phyloP scores from a whole-genome alignment of 2,113 vertebrate genomes.

The Acrocephalus arundinaceus region DNA sequence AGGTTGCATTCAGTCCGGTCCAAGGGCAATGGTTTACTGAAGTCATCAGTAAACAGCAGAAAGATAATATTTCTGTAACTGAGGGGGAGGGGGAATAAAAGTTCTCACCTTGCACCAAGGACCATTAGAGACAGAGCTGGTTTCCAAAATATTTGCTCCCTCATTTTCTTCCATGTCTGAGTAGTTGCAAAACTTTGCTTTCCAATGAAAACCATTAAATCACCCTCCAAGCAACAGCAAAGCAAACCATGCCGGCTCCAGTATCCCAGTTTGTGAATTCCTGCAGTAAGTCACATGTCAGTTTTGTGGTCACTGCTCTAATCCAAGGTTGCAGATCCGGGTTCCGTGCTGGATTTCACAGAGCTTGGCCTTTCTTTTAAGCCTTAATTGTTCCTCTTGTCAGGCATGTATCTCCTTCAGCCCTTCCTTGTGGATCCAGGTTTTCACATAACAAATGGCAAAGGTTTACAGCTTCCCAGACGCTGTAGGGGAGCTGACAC shows the following conservation, averaged over 20 bases:
- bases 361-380: background rate
- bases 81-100: background rate
- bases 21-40: background rate
- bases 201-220: slow-evolving; percentile 47
- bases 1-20: background rate
- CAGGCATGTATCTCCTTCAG: background rate
- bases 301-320: slow-evolving; percentile 2
- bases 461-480: background rate
- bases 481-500: background rate
- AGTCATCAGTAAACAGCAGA: slow-evolving; percentile 19
- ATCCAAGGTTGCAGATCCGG: slow-evolving; percentile 21
- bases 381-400: background rate
- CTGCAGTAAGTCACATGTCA: background rate
- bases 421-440: background rate
- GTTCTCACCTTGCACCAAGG: slow-evolving; percentile 68
- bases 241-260: background rate
- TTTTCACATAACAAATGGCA: background rate
- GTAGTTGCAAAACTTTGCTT: slow-evolving; percentile 16
- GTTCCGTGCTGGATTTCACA: background rate
- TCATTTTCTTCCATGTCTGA: slow-evolving; percentile 68
- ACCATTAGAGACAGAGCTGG: slow-evolving; percentile 47
- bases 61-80: background rate
- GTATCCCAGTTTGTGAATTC: background rate
- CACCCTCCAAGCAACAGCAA: background rate
- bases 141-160: slow-evolving; percentile 37